A percentile compares a stretch with the other conserved stretches of the same genome.
phyloP scores from a whole-genome alignment of 1,140 invertebrate species.

The Saccostrea glomerata region DNA sequence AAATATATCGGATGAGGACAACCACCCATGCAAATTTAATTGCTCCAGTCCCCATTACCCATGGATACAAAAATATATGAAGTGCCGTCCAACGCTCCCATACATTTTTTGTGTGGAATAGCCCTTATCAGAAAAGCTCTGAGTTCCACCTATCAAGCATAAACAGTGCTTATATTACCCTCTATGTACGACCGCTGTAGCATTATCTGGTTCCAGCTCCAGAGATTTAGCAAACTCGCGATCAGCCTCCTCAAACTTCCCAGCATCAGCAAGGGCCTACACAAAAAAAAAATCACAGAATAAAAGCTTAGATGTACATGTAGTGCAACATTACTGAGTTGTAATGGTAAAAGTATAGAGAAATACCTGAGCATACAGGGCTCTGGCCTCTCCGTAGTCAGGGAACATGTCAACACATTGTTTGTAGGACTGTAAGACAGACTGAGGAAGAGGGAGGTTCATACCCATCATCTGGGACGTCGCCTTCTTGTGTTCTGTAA shows the following conservation, averaged over 20 bases:
- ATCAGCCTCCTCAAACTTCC: constrained; percentile 90
- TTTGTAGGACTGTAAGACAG: constrained; percentile 56
- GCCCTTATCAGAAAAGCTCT: too few species aligned
- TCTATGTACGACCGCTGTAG: constrained; percentile 91
- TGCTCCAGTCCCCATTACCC: too few species aligned
- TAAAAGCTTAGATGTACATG: too few species aligned
- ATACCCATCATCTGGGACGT: constrained; percentile 57
- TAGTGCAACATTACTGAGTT: too few species aligned
- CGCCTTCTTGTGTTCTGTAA: constrained; percentile 68
- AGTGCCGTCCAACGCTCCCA: too few species aligned
- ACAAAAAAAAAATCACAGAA: constrained; percentile 50
- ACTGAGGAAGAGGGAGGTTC: constrained; percentile 54
- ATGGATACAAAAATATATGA: too few species aligned
- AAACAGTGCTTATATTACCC: too few species aligned
- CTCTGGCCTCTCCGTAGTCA: constrained; percentile 90
- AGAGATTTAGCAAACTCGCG: constrained; percentile 89
- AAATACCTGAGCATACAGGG: constrained; percentile 81
- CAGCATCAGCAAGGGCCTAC: constrained; percentile 87
- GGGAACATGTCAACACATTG: constrained; percentile 84
- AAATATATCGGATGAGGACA: too few species aligned
- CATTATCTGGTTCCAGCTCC: constrained; percentile 90
- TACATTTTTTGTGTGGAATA: too few species aligned
- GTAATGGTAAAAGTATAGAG: not conserved
- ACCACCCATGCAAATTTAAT: too few species aligned
- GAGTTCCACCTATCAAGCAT: too few species aligned